These are phyloP conservation scores for Nothobranchius furzeri DNA, from an alignment of 2,113 vertebrate genomes.

Conservation along the genomic window DNA sequence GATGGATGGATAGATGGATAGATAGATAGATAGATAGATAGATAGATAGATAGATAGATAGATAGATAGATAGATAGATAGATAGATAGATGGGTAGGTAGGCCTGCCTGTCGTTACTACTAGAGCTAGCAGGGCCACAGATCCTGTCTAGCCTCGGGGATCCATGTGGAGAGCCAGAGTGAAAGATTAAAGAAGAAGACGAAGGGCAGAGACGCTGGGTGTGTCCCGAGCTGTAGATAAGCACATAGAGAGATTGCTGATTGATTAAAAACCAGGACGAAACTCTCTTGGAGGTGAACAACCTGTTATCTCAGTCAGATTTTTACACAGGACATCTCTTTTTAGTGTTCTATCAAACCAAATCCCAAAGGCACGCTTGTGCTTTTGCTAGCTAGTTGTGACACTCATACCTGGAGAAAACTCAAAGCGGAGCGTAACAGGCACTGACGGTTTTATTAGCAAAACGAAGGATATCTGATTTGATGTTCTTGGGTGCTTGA, in stretches of 20 bases:
- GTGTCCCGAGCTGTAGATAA: conserved; percentile 37
- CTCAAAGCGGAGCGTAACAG: too few relatives aligned
- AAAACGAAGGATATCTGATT: too few relatives aligned
- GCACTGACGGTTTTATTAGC: too few relatives aligned
- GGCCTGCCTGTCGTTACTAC: conserved; percentile 27
- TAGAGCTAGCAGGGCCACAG: conserved; percentile 46
- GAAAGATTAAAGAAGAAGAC: conserved; percentile 23
- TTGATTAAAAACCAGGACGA: conserved; percentile 38
- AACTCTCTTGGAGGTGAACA: conserved; percentile 31
- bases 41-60: too few relatives aligned
- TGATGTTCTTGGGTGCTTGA: too few relatives aligned
- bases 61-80: conserved; percentile 11
- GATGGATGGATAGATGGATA: conserved; percentile 19
- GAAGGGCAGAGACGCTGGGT: conserved; percentile 28
- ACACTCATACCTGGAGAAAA: too few relatives aligned
- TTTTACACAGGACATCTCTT: not conserved
- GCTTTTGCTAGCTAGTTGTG: not conserved
- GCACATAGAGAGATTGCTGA: conserved; percentile 4
- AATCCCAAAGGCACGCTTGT: not conserved
- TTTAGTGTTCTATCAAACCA: not conserved
- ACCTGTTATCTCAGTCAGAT: not conserved
- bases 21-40: conserved; percentile 21
- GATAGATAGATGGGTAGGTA: not conserved
- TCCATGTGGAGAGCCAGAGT: not conserved
- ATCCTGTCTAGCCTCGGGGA: conserved; percentile 47